Conservation (phyloP, 2,797 vertebrate species). For the Sebastes kiyomatsui region DNA sequence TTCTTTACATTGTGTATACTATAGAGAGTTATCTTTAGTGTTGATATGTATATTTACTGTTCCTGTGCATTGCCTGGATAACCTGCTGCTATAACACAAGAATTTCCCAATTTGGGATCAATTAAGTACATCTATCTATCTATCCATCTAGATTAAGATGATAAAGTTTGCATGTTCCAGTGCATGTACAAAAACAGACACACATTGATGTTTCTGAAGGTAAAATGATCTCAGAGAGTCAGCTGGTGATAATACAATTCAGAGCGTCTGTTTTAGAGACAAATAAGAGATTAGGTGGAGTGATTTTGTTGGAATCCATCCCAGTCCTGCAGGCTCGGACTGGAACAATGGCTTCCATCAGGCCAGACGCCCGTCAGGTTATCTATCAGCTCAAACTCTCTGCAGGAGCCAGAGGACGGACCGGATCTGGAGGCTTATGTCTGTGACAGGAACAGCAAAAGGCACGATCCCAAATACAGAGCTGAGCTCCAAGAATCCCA, state of each 20-base stretch:
- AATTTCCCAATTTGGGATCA: too few relatives aligned
- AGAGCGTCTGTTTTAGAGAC: not conserved
- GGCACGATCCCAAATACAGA: constrained; percentile 14
- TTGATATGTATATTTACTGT: too few relatives aligned
- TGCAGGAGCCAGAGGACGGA: constrained; percentile 9
- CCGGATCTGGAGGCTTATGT: constrained; percentile 45
- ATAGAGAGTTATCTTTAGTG: too few relatives aligned
- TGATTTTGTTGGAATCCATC: constrained; percentile 27
- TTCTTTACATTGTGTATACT: too few relatives aligned
- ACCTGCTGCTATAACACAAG: too few relatives aligned
- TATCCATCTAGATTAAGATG: not conserved
- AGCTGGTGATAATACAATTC: not conserved
- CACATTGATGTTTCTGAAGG: not conserved
- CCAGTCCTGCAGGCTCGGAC: constrained; percentile 9
- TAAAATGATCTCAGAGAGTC: not conserved
- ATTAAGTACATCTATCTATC: too few relatives aligned
- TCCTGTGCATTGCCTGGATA: too few relatives aligned
- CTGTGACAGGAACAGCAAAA: constrained; percentile 34
- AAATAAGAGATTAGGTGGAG: not conserved
- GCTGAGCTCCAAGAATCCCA: not conserved
- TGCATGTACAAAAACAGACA: not conserved
- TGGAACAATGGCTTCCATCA: constrained; percentile 33
- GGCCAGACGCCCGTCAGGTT: constrained; percentile 25
- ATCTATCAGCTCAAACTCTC: constrained; percentile 44
- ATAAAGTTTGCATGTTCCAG: not conserved